Percentiles rank a stretch among this genome's conserved stretches.
Conservation (phyloP, 2,797 vertebrate genomes). For the Manis javanica region DNA sequence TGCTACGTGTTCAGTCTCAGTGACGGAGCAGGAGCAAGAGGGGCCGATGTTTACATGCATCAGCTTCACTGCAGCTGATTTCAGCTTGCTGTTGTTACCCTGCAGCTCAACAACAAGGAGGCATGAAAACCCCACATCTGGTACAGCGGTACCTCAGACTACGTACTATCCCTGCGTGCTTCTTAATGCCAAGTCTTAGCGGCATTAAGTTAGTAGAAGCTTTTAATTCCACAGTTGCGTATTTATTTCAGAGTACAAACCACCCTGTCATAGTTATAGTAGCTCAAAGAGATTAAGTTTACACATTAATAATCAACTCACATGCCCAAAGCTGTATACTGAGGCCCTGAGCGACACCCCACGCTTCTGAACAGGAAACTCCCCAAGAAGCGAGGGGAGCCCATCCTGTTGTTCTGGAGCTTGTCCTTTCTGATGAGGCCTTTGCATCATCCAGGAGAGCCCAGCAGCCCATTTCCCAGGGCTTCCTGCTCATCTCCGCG, state of each 20-base stretch:
- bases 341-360: not conserved
- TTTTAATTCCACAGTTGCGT: not conserved
- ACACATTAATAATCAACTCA: not conserved
- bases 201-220: not conserved
- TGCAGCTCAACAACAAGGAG: not conserved
- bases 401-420: slow-evolving; percentile 46
- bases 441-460: slow-evolving; percentile 71
- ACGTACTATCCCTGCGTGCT: accelerated
- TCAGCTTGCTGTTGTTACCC: not conserved
- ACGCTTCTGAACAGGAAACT: slow-evolving; percentile 56
- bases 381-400: slow-evolving; percentile 29
- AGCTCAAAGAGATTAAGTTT: not conserved
- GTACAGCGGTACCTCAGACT: not conserved
- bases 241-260: slow-evolving; percentile 10
- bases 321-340: not conserved
- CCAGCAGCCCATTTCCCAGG: slow-evolving; percentile 72
- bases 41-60: accelerated
- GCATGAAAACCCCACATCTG: not conserved
- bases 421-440: slow-evolving; percentile 73
- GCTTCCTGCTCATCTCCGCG: slow-evolving; percentile 86
- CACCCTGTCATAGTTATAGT: not conserved
- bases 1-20: not conserved
- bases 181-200: not conserved
- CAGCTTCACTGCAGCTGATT: not conserved
- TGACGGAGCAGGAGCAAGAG: not conserved